Conservation (phyloP, 1,140 invertebrate genomes). For the Scaptomyza graminum region DNA sequence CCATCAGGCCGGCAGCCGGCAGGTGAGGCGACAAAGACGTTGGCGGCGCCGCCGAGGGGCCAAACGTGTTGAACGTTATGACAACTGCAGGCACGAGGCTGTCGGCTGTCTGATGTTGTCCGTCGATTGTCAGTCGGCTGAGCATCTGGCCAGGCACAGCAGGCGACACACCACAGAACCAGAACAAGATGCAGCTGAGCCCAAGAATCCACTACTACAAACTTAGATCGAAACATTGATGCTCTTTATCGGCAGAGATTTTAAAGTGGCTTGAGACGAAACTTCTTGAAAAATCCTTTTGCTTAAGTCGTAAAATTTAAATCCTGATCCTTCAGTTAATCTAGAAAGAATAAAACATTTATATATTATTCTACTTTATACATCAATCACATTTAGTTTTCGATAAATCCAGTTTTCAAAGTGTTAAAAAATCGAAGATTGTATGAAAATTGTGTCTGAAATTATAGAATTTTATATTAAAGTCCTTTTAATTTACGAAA, state of each 20-base stretch:
- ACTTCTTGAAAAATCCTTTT: too few species aligned
- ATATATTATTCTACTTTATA: too few species aligned
- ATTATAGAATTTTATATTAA: too few species aligned
- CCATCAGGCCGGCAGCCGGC: constrained; percentile 4
- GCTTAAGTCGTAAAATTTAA: too few species aligned
- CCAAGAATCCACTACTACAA: neutral
- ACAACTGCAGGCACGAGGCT: constrained; percentile 77
- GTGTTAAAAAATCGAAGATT: too few species aligned
- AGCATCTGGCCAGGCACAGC: constrained; percentile 44
- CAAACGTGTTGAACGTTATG: constrained; percentile 80
- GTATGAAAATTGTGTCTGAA: too few species aligned
- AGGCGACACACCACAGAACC: constrained; percentile 8
- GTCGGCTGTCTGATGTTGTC: constrained; percentile 18
- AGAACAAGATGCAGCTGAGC: constrained; percentile 48
- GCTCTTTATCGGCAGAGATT: neutral
- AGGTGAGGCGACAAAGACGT: constrained; percentile 23
- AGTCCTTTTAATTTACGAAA: too few species aligned
- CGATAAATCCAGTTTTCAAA: too few species aligned
- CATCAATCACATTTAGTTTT: too few species aligned
- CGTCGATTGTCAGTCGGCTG: constrained; percentile 12
- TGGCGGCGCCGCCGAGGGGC: constrained; percentile 35
- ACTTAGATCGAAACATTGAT: constrained; percentile 15
- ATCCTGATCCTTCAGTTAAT: too few species aligned
- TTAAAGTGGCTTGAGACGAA: too few species aligned
- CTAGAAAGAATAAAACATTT: neutral